Evolutionary conservation across 2,113 vertebrate species (phyloP), one percentile per base, ranked within the genome.

Genomic region (Myotis brandtii): DNA sequence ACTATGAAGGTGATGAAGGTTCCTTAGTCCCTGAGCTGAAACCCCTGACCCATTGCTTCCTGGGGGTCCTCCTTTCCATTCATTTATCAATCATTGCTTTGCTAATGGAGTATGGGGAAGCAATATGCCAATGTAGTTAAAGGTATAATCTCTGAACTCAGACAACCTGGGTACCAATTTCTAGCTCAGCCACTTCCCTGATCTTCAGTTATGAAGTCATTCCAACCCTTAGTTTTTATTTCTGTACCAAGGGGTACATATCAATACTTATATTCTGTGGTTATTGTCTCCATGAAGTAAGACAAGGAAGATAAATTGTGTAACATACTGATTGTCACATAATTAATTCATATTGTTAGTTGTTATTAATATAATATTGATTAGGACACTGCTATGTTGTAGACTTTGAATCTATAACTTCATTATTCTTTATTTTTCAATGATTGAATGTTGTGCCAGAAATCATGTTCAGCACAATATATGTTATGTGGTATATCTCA

Each of bases 221-320:
- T 80, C 30, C 17, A 73, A 5, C 34, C 2, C 7, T 64, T 7
- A 14, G 17, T 54, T 64, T 86, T 75, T 16, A 46, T 59, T 75
- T 84, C n/a, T 76, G 3, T n/a, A 5, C n/a, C 46, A 94, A 89
- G 9, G 13, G 5, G 5, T 12, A 3, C 3, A 13, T 62, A 59
- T 5, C 17, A 77, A 18, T 5, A 27, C 2, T 59, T 59, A 70
- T 0, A 32, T 6, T 4, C 2, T 52, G 0, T 23, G 9, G 12
- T 50, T 25, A 50, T 64, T 62, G 80, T 59, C 18, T 66, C 46
- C 67, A 23, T 81, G 20, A 67, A 70, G 48, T 46, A 70, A 70
- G 27, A 4, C 2, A 34, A 90, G 5, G 67, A 27, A n/a, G 62
- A 32, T 1, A 25, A 18, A 90, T 40, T 72, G 40, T 50, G 56